Conservation (phyloP, 2,797 vertebrate species). For the Takifugu ocellatus region DNA sequence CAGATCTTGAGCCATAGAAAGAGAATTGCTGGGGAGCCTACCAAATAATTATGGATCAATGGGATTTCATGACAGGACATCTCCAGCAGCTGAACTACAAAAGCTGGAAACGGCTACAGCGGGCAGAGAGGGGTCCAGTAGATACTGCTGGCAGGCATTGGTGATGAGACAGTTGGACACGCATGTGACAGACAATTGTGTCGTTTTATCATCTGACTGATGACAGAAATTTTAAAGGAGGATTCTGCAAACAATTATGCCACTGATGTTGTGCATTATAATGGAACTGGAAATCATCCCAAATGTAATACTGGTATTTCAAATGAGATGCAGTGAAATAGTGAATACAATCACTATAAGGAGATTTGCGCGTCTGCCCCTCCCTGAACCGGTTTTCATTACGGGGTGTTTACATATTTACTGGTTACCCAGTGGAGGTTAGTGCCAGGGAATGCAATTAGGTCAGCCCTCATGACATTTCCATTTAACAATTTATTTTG, state of each 20-base stretch:
- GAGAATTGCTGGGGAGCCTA: constrained; percentile 20
- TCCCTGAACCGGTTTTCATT: no score
- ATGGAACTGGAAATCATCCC: constrained; percentile 9
- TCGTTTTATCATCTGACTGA: constrained; percentile 19
- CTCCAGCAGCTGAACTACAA: constrained; percentile 55
- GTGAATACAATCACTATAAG: not conserved
- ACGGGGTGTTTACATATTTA: no score
- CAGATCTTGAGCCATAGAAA: constrained; percentile 60
- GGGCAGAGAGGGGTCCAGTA: constrained; percentile 32
- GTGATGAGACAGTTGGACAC: constrained; percentile 22
- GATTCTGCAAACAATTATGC: constrained; percentile 15
- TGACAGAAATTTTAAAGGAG: constrained; percentile 14
- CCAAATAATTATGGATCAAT: constrained; percentile 52
- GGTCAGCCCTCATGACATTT: no score
- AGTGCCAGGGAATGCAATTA: no score
- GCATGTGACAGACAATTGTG: constrained; percentile 20
- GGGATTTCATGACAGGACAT: constrained; percentile 43
- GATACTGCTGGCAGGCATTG: constrained; percentile 30
- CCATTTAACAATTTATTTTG: no score
- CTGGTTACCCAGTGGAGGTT: no score
- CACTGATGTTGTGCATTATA: constrained; percentile 10
- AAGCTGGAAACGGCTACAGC: constrained; percentile 43
- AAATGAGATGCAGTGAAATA: not conserved
- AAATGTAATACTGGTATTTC: not conserved
- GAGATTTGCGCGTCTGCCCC: not conserved